Conservation (phyloP, 2,113 vertebrate species). For the Elaphurus davidianus region DNA sequence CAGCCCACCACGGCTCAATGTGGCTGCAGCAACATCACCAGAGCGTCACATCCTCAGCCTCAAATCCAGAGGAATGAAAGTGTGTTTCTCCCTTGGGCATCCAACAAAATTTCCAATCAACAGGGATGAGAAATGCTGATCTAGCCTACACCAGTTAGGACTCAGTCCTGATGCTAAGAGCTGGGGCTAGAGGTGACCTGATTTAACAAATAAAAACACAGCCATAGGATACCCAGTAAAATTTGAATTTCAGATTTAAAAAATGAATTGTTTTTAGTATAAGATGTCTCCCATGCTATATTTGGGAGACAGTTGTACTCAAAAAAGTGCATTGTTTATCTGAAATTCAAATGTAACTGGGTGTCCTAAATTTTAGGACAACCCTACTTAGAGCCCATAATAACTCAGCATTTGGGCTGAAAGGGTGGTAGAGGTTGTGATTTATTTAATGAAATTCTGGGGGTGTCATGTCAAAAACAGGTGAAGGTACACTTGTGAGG, state of each 20-base stretch:
- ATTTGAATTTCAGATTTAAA: neutral
- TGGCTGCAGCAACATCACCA: neutral
- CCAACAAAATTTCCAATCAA: neutral
- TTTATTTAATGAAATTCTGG: neutral
- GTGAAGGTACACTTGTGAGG: neutral
- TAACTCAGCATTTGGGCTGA: neutral
- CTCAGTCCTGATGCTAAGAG: no score
- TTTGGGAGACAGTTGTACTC: neutral
- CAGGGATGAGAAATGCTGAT: accelerated
- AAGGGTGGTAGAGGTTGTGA: neutral
- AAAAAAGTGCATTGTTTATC: neutral
- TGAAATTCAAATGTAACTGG: neutral
- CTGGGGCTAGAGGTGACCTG: neutral
- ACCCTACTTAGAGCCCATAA: neutral
- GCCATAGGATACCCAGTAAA: neutral
- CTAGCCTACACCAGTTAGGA: no score
- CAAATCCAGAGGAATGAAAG: neutral
- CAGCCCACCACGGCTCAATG: accelerated
- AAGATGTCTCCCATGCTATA: neutral
- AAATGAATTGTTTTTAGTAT: neutral
- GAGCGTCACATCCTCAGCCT: neutral
- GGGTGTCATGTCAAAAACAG: neutral
- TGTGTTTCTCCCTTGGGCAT: accelerated
- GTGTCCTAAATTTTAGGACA: neutral
- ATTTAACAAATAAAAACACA: neutral